Conservation (phyloP, 2,113 vertebrate genomes). For the Oncorhynchus nerka region DNA sequence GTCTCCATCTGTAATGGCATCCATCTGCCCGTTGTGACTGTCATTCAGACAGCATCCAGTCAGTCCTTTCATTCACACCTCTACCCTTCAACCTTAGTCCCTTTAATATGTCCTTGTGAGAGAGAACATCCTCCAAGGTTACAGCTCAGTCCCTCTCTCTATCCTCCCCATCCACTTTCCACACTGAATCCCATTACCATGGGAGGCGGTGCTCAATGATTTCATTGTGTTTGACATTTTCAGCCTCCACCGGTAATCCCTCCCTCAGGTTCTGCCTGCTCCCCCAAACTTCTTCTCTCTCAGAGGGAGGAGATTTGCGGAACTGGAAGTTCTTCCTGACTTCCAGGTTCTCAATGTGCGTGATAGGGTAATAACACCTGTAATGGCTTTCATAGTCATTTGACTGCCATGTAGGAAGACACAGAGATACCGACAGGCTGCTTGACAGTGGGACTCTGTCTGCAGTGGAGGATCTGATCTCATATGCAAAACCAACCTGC, state of each 20-base stretch:
- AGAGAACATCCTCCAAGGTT: conserved; percentile 37
- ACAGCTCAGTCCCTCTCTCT: conserved; percentile 13
- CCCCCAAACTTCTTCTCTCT: not conserved
- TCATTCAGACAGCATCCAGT: conserved; percentile 3
- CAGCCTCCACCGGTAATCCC: conserved; percentile 1
- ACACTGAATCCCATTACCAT: conserved; percentile 47
- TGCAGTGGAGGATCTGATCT: not conserved
- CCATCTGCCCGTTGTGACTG: not conserved
- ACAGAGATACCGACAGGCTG: too few relatives aligned
- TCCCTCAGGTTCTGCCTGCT: not conserved
- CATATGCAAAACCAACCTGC: not conserved
- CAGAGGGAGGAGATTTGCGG: not conserved
- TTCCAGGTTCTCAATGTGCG: too few relatives aligned
- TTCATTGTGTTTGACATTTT: conserved; percentile 37
- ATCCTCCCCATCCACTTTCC: conserved; percentile 24
- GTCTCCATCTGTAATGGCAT: not conserved
- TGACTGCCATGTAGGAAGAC: not conserved
- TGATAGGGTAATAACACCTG: not conserved
- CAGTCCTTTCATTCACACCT: conserved; percentile 25
- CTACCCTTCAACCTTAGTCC: conserved; percentile 13
- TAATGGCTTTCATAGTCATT: not conserved
- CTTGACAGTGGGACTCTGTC: too few relatives aligned
- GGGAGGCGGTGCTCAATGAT: conserved; percentile 26
- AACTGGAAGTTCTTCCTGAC: conserved; percentile 18
- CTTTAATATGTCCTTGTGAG: conserved; percentile 23